Evolutionary conservation across 2,888 invertebrate genomes (phyloP).

Genomic region (Lutraria lutraria): DNA sequence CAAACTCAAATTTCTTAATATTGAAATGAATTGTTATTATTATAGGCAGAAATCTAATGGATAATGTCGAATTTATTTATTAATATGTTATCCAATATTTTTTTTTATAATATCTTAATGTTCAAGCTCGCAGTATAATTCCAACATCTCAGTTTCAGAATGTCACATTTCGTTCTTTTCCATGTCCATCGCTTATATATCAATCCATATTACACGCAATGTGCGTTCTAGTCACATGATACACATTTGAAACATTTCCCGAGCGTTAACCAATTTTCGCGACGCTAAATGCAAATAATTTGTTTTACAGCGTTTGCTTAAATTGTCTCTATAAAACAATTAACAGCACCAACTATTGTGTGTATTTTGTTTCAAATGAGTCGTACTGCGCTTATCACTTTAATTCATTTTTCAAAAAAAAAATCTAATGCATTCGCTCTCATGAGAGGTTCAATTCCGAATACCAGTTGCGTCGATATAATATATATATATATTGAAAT

Average conservation of each 20-base stretch:
- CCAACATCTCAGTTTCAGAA: background rate
- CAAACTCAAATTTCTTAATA: background rate
- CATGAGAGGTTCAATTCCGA: background rate
- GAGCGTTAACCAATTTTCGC: slow-evolving; percentile 26
- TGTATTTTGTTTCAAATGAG: background rate
- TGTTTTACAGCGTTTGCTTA: background rate
- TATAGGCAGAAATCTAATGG: background rate
- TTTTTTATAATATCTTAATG: background rate
- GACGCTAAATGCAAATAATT: slow-evolving; percentile 4
- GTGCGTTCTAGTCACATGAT: background rate
- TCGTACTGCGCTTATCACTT: background rate
- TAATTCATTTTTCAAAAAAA: background rate
- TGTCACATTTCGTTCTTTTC: slow-evolving; percentile 2
- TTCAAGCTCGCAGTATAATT: background rate
- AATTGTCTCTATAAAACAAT: background rate
- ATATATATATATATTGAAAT: background rate
- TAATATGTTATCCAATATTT: background rate
- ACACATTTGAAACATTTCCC: slow-evolving; percentile 8
- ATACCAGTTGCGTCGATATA: background rate
- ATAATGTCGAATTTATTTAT: background rate
- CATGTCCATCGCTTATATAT: background rate
- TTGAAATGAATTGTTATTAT: background rate
- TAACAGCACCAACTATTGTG: background rate
- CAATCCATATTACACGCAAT: background rate
- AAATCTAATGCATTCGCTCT: background rate